phyloP scores from a whole-genome alignment of 2,797 vertebrate species.

The Ateles fusciceps region DNA sequence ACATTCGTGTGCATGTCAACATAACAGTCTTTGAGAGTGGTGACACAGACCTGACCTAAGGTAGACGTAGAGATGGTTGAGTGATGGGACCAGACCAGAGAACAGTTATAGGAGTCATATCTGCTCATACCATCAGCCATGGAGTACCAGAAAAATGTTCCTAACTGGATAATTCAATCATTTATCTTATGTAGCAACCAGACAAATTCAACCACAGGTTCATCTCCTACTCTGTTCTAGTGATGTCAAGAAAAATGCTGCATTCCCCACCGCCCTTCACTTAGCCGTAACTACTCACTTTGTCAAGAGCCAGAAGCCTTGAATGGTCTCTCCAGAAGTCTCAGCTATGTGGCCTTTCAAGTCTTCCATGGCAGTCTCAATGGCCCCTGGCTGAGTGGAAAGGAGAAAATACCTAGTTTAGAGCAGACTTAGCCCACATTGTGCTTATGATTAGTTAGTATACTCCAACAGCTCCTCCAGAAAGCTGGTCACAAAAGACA shows the following conservation, averaged over 20 bases:
- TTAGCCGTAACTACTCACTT: conserved; percentile 82
- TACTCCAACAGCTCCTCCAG: neutral
- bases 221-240: neutral
- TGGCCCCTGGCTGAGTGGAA: conserved; percentile 85
- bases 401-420: conserved; percentile 51
- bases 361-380: conserved; percentile 89
- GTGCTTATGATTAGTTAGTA: neutral
- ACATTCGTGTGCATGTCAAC: too few relatives aligned
- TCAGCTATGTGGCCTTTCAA: conserved; percentile 79
- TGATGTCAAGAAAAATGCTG: neutral
- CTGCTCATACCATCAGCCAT: neutral
- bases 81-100: neutral
- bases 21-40: neutral
- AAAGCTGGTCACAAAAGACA: neutral
- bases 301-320: conserved; percentile 88
- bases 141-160: neutral
- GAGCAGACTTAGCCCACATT: neutral
- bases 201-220: neutral
- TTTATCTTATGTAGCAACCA: neutral
- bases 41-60: neutral
- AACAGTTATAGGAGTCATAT: neutral
- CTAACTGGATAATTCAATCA: neutral
- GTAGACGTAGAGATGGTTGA: neutral
- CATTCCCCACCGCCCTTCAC: neutral
- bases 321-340: conserved; percentile 83